Conservation (phyloP, 2,113 vertebrate genomes). For the Gymnorhina tibicen region DNA sequence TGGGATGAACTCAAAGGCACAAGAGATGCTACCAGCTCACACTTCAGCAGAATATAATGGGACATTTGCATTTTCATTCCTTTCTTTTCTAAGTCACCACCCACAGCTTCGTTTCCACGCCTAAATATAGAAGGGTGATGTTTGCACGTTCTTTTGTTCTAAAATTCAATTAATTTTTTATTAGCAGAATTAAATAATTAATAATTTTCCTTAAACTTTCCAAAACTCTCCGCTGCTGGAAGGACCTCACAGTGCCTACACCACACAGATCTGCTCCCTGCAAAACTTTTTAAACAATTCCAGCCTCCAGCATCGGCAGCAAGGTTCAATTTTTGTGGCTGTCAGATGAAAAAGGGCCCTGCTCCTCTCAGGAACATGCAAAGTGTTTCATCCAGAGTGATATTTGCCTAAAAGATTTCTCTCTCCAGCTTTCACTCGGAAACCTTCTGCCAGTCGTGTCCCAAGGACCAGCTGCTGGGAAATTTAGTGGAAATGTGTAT, state of each 20-base stretch:
- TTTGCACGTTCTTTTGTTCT: conserved; percentile 28
- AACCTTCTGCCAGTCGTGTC: not conserved
- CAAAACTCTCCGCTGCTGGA: not conserved
- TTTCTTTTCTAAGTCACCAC: not conserved
- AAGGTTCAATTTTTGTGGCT: conserved; percentile 1
- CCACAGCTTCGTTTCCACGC: not conserved
- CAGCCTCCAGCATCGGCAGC: not conserved
- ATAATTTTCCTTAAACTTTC: conserved; percentile 16
- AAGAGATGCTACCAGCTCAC: not conserved
- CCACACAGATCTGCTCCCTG: not conserved
- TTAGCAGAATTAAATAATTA: conserved; percentile 42
- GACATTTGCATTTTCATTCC: not conserved
- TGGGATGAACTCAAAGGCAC: not conserved
- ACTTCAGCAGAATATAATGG: not conserved
- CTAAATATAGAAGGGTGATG: conserved; percentile 26
- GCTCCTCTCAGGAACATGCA: not conserved
- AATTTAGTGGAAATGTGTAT: not conserved
- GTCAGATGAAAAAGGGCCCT: not conserved
- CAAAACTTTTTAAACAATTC: conserved; percentile 10
- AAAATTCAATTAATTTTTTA: conserved; percentile 51
- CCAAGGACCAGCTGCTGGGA: conserved; percentile 11
- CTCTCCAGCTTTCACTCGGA: not conserved
- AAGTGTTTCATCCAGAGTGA: conserved; percentile 34
- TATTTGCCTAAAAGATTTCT: conserved; percentile 58
- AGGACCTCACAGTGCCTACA: not conserved